phyloP scores from a whole-genome alignment of 1,140 invertebrate species.

The Eciton burchellii region DNA sequence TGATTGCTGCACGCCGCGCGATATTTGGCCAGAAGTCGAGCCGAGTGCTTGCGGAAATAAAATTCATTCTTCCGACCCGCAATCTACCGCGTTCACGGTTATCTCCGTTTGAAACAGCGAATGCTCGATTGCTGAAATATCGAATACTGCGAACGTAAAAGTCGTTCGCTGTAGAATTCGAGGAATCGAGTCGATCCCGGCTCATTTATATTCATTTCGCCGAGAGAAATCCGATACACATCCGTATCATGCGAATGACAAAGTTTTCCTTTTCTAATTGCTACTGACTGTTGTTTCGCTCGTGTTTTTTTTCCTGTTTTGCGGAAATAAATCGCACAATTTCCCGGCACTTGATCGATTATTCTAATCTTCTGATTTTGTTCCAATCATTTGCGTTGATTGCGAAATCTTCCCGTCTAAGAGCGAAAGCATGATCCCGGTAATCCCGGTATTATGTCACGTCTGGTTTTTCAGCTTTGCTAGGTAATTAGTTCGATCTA shows the following conservation, averaged over 20 bases:
- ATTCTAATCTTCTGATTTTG: too few species aligned
- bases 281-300: slow-evolving; percentile 35
- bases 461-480: background rate
- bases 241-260: background rate
- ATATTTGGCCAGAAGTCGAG: slow-evolving; percentile 19
- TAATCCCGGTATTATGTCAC: background rate
- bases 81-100: too few species aligned
- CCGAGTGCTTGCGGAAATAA: background rate
- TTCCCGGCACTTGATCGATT: background rate
- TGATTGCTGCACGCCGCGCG: slow-evolving; percentile 18
- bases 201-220: slow-evolving; percentile 28
- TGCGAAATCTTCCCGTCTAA: background rate
- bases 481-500: background rate
- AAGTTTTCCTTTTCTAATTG: slow-evolving; percentile 14
- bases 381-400: slow-evolving; percentile 3
- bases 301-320: slow-evolving; percentile 19
- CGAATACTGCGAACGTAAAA: background rate
- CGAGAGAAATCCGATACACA: background rate
- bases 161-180: background rate
- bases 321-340: background rate
- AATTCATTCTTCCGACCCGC: background rate
- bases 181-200: background rate
- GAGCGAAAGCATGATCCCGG: too few species aligned
- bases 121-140: slow-evolving; percentile 14
- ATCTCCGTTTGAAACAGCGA: background rate